A percentile compares a stretch with the other conserved stretches of the same genome.
These are phyloP conservation scores for Misgurnus mizolepis DNA, from an alignment of 2,113 vertebrate genomes.

Conservation along the genomic window DNA sequence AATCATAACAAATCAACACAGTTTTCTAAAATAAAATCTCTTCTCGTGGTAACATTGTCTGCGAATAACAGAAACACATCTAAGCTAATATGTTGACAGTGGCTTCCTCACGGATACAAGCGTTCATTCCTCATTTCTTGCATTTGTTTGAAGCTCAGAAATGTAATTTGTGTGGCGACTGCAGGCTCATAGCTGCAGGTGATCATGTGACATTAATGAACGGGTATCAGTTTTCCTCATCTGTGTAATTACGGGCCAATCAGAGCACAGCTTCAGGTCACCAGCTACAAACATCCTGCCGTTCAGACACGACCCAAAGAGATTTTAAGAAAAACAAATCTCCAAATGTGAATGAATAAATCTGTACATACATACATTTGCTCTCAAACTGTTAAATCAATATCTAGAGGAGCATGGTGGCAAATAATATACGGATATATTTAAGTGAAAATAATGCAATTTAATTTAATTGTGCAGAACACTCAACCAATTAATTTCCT, in stretches of 20 bases:
- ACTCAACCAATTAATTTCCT: too few species aligned
- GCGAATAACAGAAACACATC: too few species aligned
- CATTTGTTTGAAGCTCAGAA: background rate
- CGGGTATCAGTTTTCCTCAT: constrained; percentile 51
- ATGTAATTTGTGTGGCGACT: background rate
- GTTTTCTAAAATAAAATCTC: too few species aligned
- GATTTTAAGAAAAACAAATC: background rate
- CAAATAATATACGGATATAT: too few species aligned
- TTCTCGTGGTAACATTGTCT: too few species aligned
- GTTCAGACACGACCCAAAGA: constrained; percentile 34
- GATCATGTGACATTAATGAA: constrained; percentile 58
- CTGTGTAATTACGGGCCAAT: constrained; percentile 50
- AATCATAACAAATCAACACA: too few species aligned
- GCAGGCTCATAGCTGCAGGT: constrained; percentile 44
- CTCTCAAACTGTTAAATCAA: too few species aligned
- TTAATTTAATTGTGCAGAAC: too few species aligned
- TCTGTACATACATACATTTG: too few species aligned
- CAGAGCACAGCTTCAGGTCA: constrained; percentile 32
- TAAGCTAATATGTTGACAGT: too few species aligned
- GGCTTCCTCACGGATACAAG: background rate
- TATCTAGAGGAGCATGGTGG: too few species aligned
- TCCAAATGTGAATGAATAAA: constrained; percentile 22
- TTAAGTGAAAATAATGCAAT: too few species aligned
- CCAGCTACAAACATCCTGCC: constrained; percentile 57
- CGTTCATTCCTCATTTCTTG: background rate